A percentile compares a stretch with the other conserved stretches of the same genome.
Conservation (phyloP, 2,113 vertebrate species). For the Microcebus lehilahytsara region DNA sequence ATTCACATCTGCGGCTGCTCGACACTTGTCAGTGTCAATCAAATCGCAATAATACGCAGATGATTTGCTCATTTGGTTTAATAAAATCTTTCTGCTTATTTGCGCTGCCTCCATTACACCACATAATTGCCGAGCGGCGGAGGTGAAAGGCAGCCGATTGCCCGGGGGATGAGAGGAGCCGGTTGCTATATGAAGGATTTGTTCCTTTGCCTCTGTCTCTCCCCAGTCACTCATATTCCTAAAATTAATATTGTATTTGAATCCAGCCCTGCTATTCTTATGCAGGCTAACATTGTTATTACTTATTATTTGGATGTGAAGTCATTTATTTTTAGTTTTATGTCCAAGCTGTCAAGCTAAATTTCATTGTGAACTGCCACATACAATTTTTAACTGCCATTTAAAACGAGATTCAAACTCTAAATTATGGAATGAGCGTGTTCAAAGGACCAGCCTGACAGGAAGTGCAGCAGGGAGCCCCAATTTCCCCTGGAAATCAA, state of each 20-base stretch:
- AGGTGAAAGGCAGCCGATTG: constrained; percentile 95
- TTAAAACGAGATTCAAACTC: constrained; percentile 92
- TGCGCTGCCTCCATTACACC: constrained; percentile 98
- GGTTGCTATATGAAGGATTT: constrained; percentile 95
- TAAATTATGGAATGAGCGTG: constrained; percentile 87
- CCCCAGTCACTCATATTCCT: constrained; percentile 96
- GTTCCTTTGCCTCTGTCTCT: constrained; percentile 90
- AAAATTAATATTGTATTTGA: constrained; percentile 99
- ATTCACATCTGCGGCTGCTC: constrained; percentile 91
- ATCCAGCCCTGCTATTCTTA: constrained; percentile 94
- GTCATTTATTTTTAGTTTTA: constrained; percentile 96
- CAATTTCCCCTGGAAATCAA: constrained; percentile 89
- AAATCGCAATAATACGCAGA: constrained; percentile 97
- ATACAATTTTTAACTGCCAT: constrained; percentile 96
- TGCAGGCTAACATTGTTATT: constrained; percentile 99
- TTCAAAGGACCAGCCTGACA: constrained; percentile 88
- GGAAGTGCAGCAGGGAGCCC: constrained; percentile 82
- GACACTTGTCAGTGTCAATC: constrained; percentile 99
- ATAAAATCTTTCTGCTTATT: constrained; percentile 99
- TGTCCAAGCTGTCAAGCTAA: constrained; percentile 92
- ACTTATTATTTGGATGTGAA: constrained; percentile 96
- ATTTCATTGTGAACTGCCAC: constrained; percentile 93
- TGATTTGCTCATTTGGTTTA: constrained; percentile 99
- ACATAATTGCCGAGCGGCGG: constrained; percentile 95
- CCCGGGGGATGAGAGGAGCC: constrained; percentile 96